Base-by-base conservation (phyloP, 2,113 vertebrate species). In the Isichthys henryi region DNA sequence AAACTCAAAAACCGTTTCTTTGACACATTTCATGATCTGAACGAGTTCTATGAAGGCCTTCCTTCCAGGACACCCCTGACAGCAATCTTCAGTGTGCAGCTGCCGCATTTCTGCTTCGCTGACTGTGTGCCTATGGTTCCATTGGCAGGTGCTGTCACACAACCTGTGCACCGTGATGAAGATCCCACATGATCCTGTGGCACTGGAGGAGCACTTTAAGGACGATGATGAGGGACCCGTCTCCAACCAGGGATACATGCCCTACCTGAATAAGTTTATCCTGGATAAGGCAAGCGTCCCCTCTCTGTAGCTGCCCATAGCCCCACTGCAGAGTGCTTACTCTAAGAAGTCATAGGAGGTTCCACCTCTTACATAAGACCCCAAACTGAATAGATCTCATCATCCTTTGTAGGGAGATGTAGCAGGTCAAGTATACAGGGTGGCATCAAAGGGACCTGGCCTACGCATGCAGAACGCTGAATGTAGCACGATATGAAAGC, bases 211-310 rank as follows among this genome's bases (percentile, higher is more conserved):
- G 50, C 98, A 99, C 91, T 99, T 99, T 1, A 97, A 97, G 92
- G 98, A 99, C 0, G 98, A 99, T 6, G 98, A 99, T 2, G 97
- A 99, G 92, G 98, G 98, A 17, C 98, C 98, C 0, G 98, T 99
- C 89, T 99, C 98, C 92, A 99, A 97, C 93, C 98, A 99, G 93
- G 98, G 98, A 19, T 99, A 99, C 95, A 99, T 99, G 98, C 98
- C 98, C 0, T 99, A 99, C 92, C 96, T 99, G 90, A 98, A 98
- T 94, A 98, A 95, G 92, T 99, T 99, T 94, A 99, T 99, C 93
- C 95, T 99, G 95, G 98, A 99, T 92, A 99, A 99, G 97, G 98
- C 98, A 93, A 92, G 94, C 19, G 35, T 15, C 88, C 48, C 9
- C 15, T 84, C 62, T 49, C 58, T 43, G 45, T 52, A 8, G 48